These are phyloP conservation scores for Odontesthes bonariensis DNA, from an alignment of 2,113 vertebrate species.

Conservation along the genomic window DNA sequence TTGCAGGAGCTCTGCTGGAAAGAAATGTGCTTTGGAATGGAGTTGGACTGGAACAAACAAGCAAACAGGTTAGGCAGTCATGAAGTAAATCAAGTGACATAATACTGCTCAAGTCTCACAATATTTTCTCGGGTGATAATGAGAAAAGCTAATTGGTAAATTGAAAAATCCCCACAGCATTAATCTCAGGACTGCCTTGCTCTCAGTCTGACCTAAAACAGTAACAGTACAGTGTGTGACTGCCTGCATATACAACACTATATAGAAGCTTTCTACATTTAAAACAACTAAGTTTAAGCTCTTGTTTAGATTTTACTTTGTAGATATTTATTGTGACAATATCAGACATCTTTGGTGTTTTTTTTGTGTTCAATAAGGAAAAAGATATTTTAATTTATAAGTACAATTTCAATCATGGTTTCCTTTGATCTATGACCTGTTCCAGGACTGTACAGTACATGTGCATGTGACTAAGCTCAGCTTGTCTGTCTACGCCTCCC, in stretches of 20 bases:
- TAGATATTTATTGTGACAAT: conserved; percentile 1
- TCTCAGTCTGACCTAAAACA: conserved; percentile 19
- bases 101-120: conserved; percentile 8
- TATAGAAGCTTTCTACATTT: not conserved
- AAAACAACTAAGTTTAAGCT: not conserved
- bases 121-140: conserved; percentile 23
- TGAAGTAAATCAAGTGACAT: conserved; percentile 27
- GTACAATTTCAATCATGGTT: not conserved
- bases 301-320: not conserved
- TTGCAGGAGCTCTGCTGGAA: conserved; percentile 44
- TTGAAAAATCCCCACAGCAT: not conserved
- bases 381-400: not conserved
- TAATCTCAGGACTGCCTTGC: conserved; percentile 2
- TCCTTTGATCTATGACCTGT: not conserved
- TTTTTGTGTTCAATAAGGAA: not conserved
- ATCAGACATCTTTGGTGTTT: not conserved
- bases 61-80: conserved; percentile 36
- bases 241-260: not conserved
- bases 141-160: conserved; percentile 17
- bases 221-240: not conserved
- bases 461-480: conserved; percentile 1
- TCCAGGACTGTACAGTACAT: not conserved
- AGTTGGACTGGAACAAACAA: conserved; percentile 43
- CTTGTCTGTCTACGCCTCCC: not conserved
- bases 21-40: conserved; percentile 36